A percentile compares a stretch with the other conserved stretches of the same genome.
These are phyloP conservation scores for Rattus norvegicus DNA, from an alignment of 2,113 vertebrate species.

Conservation along the genomic window DNA sequence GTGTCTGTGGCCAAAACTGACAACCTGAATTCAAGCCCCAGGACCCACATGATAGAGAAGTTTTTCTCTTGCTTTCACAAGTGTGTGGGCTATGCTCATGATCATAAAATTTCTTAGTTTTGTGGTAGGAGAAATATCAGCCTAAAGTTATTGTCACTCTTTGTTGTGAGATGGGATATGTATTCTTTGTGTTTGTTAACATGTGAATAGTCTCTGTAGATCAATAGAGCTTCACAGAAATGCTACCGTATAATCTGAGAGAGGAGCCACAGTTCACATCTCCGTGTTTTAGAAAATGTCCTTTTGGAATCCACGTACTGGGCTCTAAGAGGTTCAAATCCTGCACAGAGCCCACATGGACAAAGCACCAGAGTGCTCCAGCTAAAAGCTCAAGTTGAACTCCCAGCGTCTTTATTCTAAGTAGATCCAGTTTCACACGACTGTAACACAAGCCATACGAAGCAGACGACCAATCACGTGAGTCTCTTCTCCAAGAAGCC, in stretches of 20 bases:
- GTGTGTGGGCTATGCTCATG: no score
- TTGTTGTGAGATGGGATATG: not conserved
- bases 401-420: not conserved
- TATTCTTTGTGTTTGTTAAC: not conserved
- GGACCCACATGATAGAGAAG: not conserved
- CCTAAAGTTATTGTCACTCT: not conserved
- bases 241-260: not conserved
- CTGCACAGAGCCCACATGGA: not conserved
- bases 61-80: not conserved
- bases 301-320: not conserved
- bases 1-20: not conserved
- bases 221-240: not conserved
- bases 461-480: not conserved
- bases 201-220: not conserved
- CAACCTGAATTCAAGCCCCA: not conserved
- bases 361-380: not conserved
- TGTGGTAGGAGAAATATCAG: not conserved
- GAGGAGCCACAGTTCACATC: not conserved
- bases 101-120: not conserved
- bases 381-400: not conserved
- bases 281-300: not conserved
- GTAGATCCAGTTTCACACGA: not conserved
- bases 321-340: not conserved
- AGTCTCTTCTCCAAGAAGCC: not conserved
- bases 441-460: not conserved